Conservation (phyloP, 2,113 vertebrate species). For the Artemisiospiza belli region DNA sequence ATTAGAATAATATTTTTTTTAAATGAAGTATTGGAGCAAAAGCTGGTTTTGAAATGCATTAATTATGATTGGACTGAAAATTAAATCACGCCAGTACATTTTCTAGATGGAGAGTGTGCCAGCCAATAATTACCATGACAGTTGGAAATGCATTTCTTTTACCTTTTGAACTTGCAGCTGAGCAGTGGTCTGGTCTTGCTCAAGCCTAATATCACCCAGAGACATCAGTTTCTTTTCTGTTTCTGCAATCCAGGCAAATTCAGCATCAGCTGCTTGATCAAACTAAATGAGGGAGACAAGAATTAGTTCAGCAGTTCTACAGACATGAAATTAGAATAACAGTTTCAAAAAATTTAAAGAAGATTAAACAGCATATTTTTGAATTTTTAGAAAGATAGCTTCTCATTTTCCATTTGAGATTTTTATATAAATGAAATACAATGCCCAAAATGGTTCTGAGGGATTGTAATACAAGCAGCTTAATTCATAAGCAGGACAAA, state of each 20-base stretch:
- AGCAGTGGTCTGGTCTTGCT: constrained; percentile 90
- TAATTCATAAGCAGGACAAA: neutral
- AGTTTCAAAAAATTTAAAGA: neutral
- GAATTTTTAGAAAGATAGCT: neutral
- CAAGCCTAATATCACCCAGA: constrained; percentile 89
- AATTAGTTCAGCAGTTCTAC: constrained; percentile 37
- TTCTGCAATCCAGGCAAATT: constrained; percentile 89
- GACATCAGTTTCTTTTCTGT: constrained; percentile 88
- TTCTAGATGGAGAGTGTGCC: constrained; percentile 3
- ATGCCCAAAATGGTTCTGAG: neutral
- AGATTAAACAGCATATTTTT: neutral
- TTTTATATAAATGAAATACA: neutral
- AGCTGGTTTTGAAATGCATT: neutral
- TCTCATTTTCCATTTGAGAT: neutral
- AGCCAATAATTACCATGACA: constrained; percentile 48
- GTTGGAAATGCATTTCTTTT: constrained; percentile 65
- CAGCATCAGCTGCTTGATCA: constrained; percentile 88
- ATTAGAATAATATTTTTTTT: neutral
- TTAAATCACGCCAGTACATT: constrained; percentile 4
- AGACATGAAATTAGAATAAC: neutral
- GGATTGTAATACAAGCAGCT: neutral
- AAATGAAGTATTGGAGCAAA: neutral
- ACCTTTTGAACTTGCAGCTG: constrained; percentile 99
- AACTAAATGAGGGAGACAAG: constrained; percentile 81
- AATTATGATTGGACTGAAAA: constrained; percentile 34